Percentiles rank a stretch among this genome's conserved stretches.
Conservation (phyloP, 2,888 invertebrate genomes). For the Cosmia trapezina region DNA sequence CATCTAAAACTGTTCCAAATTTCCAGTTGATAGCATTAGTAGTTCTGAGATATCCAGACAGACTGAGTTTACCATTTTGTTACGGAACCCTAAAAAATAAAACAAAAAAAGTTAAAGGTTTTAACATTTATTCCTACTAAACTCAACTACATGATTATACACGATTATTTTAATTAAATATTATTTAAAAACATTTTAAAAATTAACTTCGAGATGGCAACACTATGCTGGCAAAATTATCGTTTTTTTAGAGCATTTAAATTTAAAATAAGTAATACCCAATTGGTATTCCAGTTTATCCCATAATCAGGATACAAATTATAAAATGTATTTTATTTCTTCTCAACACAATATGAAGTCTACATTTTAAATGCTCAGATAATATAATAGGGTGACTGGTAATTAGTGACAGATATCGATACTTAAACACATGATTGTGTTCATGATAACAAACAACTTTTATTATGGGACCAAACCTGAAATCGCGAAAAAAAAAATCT, state of each 20-base stretch:
- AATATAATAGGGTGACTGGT: too few species aligned
- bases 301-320: not conserved
- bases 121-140: constrained; percentile 72
- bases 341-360: not conserved
- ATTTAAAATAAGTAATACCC: not conserved
- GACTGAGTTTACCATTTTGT: too few species aligned
- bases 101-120: constrained; percentile 43
- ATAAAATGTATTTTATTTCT: not conserved
- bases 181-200: constrained; percentile 9
- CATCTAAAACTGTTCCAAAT: too few species aligned
- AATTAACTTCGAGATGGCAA: constrained; percentile 44
- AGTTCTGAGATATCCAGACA: too few species aligned
- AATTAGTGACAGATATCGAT: too few species aligned
- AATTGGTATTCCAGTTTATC: not conserved
- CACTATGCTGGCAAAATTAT: constrained; percentile 29
- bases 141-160: constrained; percentile 66
- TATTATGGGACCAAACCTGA: too few species aligned
- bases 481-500: too few species aligned
- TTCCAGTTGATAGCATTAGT: too few species aligned
- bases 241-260: not conserved
- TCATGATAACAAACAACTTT: too few species aligned
- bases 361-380: not conserved
- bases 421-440: too few species aligned
- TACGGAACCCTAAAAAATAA: constrained; percentile 32
- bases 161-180: constrained; percentile 54